These are phyloP conservation scores for Ophion obscuratus DNA, from an alignment of 2,888 invertebrate species.

Conservation along the genomic window DNA sequence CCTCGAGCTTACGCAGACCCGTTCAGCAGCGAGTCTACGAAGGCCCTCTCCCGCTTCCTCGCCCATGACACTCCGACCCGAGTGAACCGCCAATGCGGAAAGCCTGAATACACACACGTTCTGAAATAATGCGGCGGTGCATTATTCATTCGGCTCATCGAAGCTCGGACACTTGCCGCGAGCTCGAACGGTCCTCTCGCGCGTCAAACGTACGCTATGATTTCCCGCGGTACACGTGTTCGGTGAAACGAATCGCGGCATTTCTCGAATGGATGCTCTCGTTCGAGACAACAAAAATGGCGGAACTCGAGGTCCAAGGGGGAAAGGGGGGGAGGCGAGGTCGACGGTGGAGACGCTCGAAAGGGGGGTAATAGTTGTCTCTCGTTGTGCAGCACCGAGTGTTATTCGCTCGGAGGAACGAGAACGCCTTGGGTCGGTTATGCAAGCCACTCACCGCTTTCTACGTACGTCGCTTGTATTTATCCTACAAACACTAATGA, in stretches of 20 bases:
- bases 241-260: background rate
- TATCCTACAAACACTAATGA: background rate
- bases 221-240: background rate
- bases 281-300: background rate
- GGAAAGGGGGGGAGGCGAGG: background rate
- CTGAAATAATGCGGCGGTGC: conserved; percentile 8
- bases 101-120: background rate
- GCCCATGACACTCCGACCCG: conserved; percentile 12
- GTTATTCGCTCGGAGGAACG: conserved; percentile 42
- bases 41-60: too few relatives aligned
- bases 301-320: background rate
- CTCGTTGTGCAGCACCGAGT: background rate
- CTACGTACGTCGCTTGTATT: conserved; percentile 72
- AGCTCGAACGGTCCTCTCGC: background rate
- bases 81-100: background rate
- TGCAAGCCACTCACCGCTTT: conserved; percentile 81
- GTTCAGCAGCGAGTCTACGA: background rate
- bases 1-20: too few relatives aligned
- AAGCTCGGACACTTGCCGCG: conserved; percentile 22
- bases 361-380: background rate
- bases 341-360: background rate
- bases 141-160: conserved; percentile 19
- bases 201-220: background rate
- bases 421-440: conserved; percentile 73
- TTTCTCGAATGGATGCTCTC: background rate